These are phyloP conservation scores for Xiphophorus couchianus DNA, from an alignment of 2,113 vertebrate genomes.

Conservation along the genomic window DNA sequence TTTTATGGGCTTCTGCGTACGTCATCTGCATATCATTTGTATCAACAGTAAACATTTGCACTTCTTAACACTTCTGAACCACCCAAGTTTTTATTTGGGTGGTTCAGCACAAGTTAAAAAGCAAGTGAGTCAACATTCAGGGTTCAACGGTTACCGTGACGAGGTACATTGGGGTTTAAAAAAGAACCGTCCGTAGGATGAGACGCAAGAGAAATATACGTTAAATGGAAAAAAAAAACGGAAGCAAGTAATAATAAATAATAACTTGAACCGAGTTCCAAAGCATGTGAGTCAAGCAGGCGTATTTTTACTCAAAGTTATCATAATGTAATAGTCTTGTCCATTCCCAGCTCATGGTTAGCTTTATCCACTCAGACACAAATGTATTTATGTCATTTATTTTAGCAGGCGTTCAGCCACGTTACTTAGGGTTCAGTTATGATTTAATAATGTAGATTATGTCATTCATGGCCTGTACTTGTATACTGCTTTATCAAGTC, in stretches of 20 bases:
- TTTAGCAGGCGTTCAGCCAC: conserved; percentile 4
- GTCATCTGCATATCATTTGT: neutral
- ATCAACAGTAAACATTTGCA: neutral
- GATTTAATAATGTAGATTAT: conserved; percentile 24
- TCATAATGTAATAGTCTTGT: neutral
- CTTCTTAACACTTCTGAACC: neutral
- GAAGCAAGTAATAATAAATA: no score
- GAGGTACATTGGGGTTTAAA: neutral
- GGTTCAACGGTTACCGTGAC: neutral
- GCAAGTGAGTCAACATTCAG: conserved; percentile 12
- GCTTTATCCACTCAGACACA: conserved; percentile 10
- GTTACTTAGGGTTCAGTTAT: conserved; percentile 13
- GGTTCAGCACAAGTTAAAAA: conserved; percentile 8
- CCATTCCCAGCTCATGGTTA: neutral
- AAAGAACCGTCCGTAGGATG: neutral
- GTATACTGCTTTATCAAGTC: no score
- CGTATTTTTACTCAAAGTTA: neutral
- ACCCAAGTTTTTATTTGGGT: conserved; percentile 2
- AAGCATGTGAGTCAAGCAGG: no score
- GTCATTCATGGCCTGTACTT: neutral
- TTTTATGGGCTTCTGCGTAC: neutral
- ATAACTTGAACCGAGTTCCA: no score
- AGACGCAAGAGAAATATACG: neutral
- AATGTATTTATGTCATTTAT: neutral
- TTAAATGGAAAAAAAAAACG: no score